These are phyloP conservation scores for Parasteatoda lunata DNA, from an alignment of 2,888 invertebrate species.

Conservation along the genomic window DNA sequence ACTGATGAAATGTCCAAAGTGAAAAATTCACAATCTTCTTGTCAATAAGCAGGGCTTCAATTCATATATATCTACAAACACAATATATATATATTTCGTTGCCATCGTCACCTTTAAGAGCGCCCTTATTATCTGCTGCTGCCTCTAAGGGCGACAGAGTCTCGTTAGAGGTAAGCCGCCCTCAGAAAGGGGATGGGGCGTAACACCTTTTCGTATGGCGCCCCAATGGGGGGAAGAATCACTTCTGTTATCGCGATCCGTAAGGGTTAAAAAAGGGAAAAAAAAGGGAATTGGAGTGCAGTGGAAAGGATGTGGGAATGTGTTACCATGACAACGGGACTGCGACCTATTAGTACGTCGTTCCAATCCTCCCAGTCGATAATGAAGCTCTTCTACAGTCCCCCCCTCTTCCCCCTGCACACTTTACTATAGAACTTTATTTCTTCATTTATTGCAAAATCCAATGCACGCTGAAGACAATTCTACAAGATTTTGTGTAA, in stretches of 20 bases:
- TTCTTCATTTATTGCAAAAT: constrained; percentile 65
- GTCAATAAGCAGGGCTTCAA: too few relatives aligned
- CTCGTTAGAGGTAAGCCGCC: constrained; percentile 66
- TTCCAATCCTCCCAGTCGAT: constrained; percentile 66
- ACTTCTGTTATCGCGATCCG: constrained; percentile 63
- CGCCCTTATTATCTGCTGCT: constrained; percentile 63
- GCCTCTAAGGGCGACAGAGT: constrained; percentile 58
- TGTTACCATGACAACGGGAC: constrained; percentile 64
- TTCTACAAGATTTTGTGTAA: constrained; percentile 24
- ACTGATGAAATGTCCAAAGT: too few relatives aligned
- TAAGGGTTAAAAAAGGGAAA: constrained; percentile 49
- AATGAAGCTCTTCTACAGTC: constrained; percentile 63
- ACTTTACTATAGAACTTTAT: constrained; percentile 20
- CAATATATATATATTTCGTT: too few relatives aligned
- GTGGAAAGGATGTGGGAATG: constrained; percentile 39
- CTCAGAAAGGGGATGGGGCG: constrained; percentile 14
- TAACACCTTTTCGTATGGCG: constrained; percentile 60
- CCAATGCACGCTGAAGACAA: constrained; percentile 18
- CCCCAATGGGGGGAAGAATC: constrained; percentile 53
- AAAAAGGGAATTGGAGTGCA: constrained; percentile 8
- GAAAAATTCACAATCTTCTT: too few relatives aligned
- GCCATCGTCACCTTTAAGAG: constrained; percentile 3
- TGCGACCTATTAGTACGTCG: constrained; percentile 68
- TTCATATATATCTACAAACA: too few relatives aligned
- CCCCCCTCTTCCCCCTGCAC: not conserved